Evolutionary conservation across 1,140 invertebrate genomes (phyloP), one percentile per base, ranked within the genome.

Genomic region (Chlorops oryzae): DNA sequence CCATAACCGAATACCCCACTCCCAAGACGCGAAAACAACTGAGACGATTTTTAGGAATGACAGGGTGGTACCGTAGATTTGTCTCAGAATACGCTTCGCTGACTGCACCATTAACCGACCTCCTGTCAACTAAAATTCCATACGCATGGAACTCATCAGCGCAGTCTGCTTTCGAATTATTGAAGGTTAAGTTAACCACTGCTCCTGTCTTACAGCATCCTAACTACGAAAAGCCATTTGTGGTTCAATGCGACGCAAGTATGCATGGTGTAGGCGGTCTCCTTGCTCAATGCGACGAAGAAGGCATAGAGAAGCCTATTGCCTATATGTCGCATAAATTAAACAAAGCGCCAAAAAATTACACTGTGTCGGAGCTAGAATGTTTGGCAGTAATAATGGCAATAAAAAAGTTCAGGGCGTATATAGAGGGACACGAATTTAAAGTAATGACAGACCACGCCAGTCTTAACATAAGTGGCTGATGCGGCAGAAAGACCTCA

Each of bases 1-100:
- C 34, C 10, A 46, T 70, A 18, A 35, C 38, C 3, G 59, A 56
- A 28, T 49, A 59, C 3, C 61, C 60, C 12, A 6, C 53, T 13
- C 65, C 63, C 2, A 60, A 47, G 49, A 63, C 51, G 0, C 35
- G 51, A 0, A 65, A 61, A 17, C 59, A 68, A 37, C 48, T 66
- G 4, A 40, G 62, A 24, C 44, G 68, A 32, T 76, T 78, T 52
- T 55, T 75, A 5, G 75, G 74, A 1, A 63, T 77, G 41, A 58
- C 68, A 1, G 60, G 61, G 7, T 44, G 42, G 42, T 44, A 44
- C 17, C 42, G 23, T 7, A 21, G 42, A 18, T 44, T 44, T 17
- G 38, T 47, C n/a, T 10, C 27, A 6, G 20, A 44, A 13, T 44
- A 24, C 32, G 12, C 42, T 5, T 15, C 25, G 6, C 18, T 27